Percentiles rank a stretch among this genome's conserved stretches.
phyloP scores from a whole-genome alignment of 2,888 invertebrate species.

The Spatulosminthurus flaviceps region DNA sequence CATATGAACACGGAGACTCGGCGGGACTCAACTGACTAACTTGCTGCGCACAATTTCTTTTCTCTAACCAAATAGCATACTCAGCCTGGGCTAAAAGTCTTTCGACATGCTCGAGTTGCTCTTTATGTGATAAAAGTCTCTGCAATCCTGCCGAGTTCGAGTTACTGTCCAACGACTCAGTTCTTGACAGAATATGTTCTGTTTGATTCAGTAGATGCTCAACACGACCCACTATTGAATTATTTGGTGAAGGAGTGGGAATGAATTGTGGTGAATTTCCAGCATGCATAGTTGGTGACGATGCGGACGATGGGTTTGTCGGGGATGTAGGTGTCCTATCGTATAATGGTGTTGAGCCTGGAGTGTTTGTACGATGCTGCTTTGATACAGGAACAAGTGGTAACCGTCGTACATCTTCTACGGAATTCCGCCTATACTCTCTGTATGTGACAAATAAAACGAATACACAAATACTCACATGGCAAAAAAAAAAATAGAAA shows the following conservation, averaged over 20 bases:
- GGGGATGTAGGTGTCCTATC: slow-evolving; percentile 63
- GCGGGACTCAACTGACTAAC: slow-evolving; percentile 62
- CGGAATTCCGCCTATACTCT: slow-evolving; percentile 62
- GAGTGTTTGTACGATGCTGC: slow-evolving; percentile 55
- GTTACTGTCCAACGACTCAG: slow-evolving; percentile 64
- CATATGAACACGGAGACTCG: slow-evolving; percentile 62
- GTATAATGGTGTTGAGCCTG: slow-evolving; percentile 61
- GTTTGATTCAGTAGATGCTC: slow-evolving; percentile 64
- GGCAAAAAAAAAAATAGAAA: background rate
- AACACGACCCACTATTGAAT: slow-evolving; percentile 62
- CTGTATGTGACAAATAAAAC: slow-evolving; percentile 45
- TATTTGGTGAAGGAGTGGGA: slow-evolving; percentile 59
- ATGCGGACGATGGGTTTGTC: slow-evolving; percentile 58
- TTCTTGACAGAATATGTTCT: slow-evolving; percentile 64
- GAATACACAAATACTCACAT: slow-evolving; percentile 36
- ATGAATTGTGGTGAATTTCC: slow-evolving; percentile 59
- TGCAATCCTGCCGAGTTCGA: slow-evolving; percentile 63
- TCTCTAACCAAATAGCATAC: slow-evolving; percentile 64
- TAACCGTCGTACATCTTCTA: slow-evolving; percentile 63
- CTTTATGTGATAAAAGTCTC: slow-evolving; percentile 63
- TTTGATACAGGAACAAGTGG: slow-evolving; percentile 61
- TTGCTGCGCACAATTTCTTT: slow-evolving; percentile 63
- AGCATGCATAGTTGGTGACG: slow-evolving; percentile 59
- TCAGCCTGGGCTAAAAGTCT: slow-evolving; percentile 64
- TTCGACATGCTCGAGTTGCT: slow-evolving; percentile 63